phyloP scores from a whole-genome alignment of 92 coral and sea anemone genomes.

The Heliopora coerulea region DNA sequence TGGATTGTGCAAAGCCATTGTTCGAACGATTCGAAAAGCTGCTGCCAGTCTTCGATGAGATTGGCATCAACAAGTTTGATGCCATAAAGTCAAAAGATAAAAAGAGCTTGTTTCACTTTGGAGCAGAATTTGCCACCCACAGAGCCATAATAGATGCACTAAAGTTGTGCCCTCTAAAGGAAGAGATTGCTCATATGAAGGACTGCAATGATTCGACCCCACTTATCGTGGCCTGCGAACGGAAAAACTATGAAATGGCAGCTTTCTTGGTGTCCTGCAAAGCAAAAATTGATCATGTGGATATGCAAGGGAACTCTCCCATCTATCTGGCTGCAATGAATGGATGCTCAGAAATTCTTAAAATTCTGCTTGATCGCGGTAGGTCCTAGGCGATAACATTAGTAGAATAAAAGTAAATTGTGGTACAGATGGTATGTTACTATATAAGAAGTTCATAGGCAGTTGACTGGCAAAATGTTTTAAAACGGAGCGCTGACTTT shows the following conservation, averaged over 20 bases:
- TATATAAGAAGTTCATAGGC: no score
- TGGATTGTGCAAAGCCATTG: neutral
- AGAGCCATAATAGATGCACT: neutral
- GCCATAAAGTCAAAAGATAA: neutral
- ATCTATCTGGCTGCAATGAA: neutral
- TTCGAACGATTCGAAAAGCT: neutral
- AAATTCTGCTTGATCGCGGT: slow-evolving; percentile 4
- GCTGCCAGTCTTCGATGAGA: neutral
- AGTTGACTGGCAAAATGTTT: no score
- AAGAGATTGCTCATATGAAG: neutral
- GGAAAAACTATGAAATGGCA: neutral
- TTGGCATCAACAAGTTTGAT: neutral
- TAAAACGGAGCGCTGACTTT: no score
- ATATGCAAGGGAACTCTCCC: slow-evolving; percentile 7
- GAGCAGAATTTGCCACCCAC: neutral
- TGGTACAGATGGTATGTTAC: no score
- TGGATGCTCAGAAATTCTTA: slow-evolving; percentile 12
- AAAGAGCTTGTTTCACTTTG: slow-evolving; percentile 14
- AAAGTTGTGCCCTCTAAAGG: neutral
- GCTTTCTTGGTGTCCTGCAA: neutral
- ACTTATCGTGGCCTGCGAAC: slow-evolving; percentile 18
- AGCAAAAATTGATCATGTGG: slow-evolving; percentile 25
- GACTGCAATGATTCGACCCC: neutral
- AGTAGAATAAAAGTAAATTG: no score
- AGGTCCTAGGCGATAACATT: neutral